Base-by-base conservation (phyloP, 2,888 invertebrate genomes). In the Atethmia centrago region DNA sequence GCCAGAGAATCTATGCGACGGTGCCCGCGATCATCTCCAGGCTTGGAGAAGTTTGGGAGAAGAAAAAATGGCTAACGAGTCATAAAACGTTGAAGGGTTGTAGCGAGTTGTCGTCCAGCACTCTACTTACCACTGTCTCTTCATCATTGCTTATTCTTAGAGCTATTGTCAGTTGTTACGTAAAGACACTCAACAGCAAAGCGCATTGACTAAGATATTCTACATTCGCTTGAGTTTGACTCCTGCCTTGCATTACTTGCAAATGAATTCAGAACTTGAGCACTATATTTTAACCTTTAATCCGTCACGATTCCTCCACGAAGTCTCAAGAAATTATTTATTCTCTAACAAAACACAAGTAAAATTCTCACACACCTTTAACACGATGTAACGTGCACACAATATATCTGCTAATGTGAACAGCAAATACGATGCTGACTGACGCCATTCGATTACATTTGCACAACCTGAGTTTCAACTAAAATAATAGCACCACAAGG, bases 391-490 rank as follows among this genome's bases (percentile, higher is more conserved):
- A 53, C 71, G 73, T 71, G 69, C 72, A 69, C 74, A 53, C 68
- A 70, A 66, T 73, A 63, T 85, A 78, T 82, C 72, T 84, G 76
- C 71, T 88, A 85, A 86, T 82, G 70, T 78, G 67, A 75, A 83
- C 79, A 64, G 75, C 75, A 87, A 88, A 87, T 79, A 89, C 67
- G 55, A 47, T 51, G 71, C 76, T 72, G 61, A 66, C 71, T 42
- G 77, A 74, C 82, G 68, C 75, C 84, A 84, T 79, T 74, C 69
- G 74, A 61, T 74, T 83, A 77, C 81, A 83, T 78, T 77, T 66
- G 66, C 74, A 74, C 79, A 71, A 16, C 42, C 51, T 61, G 59
- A 72, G 25, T 56, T 56, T 21, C 40, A 53, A 82, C 31, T 64
- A 56, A 58, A 69, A 36, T 59, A 77, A 25, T 62, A 70, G 67